Conservation (phyloP, 2,888 invertebrate species). For the Linnaemya vulpina region DNA sequence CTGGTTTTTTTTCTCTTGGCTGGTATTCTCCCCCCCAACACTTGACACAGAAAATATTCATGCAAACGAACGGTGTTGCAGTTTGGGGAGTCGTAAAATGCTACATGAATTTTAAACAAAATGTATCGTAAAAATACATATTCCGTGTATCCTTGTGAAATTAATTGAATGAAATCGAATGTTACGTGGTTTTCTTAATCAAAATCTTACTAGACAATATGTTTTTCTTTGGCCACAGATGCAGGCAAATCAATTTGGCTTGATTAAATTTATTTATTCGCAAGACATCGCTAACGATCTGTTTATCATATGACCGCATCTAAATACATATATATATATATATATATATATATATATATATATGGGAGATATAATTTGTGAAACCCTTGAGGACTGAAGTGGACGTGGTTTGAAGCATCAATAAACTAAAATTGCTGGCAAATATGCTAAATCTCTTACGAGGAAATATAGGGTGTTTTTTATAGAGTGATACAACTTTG, state of each 20-base stretch:
- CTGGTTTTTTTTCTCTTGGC: neutral
- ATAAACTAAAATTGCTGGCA: neutral
- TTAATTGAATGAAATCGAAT: conserved; percentile 61
- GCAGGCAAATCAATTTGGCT: conserved; percentile 18
- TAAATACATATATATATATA: neutral
- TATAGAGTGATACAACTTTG: no score
- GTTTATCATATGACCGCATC: conserved; percentile 12
- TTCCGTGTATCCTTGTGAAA: neutral
- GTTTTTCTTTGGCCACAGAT: conserved; percentile 1
- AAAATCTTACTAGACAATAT: conserved; percentile 16
- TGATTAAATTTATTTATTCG: conserved; percentile 27
- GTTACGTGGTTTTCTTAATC: conserved; percentile 31
- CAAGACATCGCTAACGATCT: neutral
- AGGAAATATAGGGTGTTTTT: no score
- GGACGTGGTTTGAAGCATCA: neutral
- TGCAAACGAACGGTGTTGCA: conserved; percentile 35
- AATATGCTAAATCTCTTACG: neutral
- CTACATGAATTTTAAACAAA: conserved; percentile 33
- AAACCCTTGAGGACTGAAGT: neutral
- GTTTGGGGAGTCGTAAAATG: conserved; percentile 65
- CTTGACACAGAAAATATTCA: neutral
- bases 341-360: no score
- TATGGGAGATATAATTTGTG: neutral
- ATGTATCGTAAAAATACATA: conserved; percentile 53
- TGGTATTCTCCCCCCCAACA: neutral